Base-by-base conservation (phyloP, 2,797 vertebrate genomes). In the Hydrophis major region DNA sequence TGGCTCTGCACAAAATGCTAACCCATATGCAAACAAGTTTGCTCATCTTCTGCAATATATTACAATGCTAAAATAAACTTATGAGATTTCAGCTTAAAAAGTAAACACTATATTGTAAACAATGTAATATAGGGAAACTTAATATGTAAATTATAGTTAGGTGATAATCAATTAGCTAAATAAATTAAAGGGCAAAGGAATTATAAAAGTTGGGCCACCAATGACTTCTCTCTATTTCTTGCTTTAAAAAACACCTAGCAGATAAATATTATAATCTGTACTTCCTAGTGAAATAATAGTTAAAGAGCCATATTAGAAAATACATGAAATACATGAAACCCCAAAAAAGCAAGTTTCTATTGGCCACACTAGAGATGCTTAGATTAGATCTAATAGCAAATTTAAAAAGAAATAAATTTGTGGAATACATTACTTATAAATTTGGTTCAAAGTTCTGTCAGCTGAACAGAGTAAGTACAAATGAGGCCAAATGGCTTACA, bases 131-230 rank as follows among this genome's bases (percentile, higher is more conserved):
- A 78, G 92, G 93, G 42, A 22, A 96, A 91, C 89, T 93, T 0
- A 2, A 94, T 87, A 95, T 94, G 95, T 93, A 95, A n/a, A 93
- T 90, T 89, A 94, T 95, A 93, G 95, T 0, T n/a, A 94, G 47
- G 93, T 78, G 87, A 93, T 13, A 83, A 87, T 87, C 32, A 86
- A 47, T 22, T 22, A 93, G 2, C 2, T 25, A 94, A 59, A 37
- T 95, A 66, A 32, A 93, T 42, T 16, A 93, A 78, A 90, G 59
- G 0, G 32, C 63, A 13, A 63, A 63, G 32, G n/a, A 90, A 86
- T 83, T 25, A 22, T 10, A 86, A 86, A 4, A 22, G 37, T 4
- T 59, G 12, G 37, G 3, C 13, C 32, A 59, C 28, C 25, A 16
- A 53, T 28, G 7, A 50, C 4, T 53, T 59, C 7, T 50, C 20